Evolutionary conservation across 2,888 invertebrate genomes (phyloP).

Genomic region (Mactromeris polynyma): DNA sequence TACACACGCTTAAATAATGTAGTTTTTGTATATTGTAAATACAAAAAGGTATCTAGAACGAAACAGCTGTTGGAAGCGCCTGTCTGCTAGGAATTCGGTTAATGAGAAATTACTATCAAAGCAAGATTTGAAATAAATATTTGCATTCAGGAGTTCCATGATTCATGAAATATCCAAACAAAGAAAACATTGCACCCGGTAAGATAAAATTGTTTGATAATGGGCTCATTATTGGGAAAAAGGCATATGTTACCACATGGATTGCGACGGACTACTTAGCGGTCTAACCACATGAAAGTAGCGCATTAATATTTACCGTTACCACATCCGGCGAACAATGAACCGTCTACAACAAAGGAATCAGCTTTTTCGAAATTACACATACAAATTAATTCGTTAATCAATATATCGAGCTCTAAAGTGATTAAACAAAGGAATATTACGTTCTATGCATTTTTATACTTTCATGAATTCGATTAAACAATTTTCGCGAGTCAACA

Average conservation of each 20-base stretch:
- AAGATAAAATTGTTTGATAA: background rate
- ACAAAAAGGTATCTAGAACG: background rate
- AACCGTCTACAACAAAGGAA: background rate
- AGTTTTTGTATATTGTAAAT: background rate
- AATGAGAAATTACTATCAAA: background rate
- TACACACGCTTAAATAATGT: background rate
- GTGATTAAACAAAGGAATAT: background rate
- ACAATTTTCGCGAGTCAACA: background rate
- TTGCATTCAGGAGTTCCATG: background rate
- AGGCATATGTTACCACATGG: background rate
- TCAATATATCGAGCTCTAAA: background rate
- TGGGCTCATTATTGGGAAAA: background rate
- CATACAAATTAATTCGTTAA: background rate
- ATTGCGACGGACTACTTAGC: conserved; percentile 4
- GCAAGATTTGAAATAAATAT: background rate
- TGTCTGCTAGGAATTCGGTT: background rate
- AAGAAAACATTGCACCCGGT: background rate
- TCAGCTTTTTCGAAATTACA: background rate
- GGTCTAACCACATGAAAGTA: conserved; percentile 17
- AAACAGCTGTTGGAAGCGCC: background rate
- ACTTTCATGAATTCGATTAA: background rate
- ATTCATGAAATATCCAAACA: conserved; percentile 4
- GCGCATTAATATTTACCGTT: background rate
- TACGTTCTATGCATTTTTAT: background rate
- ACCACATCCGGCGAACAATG: conserved; percentile 10